A percentile compares a stretch with the other conserved stretches of the same genome.
Evolutionary conservation across 1,140 invertebrate genomes (phyloP).

Genomic region (Temnothorax nylanderi): DNA sequence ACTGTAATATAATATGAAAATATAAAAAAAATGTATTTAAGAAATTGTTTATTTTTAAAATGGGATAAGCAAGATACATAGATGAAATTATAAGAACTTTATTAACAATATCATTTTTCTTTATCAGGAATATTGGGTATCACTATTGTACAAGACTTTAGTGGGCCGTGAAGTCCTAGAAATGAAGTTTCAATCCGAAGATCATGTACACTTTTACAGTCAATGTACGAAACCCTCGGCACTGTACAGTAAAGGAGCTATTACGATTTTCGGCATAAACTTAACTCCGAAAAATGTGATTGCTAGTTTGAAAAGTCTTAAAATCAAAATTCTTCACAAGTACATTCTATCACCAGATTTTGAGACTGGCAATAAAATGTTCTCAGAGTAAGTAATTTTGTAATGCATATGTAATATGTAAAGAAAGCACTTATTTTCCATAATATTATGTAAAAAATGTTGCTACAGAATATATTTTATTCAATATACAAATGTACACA

Average conservation of each 20-base stretch:
- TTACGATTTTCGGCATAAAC: constrained; percentile 84
- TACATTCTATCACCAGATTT: constrained; percentile 80
- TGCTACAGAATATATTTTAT: not conserved
- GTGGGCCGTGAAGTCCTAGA: constrained; percentile 84
- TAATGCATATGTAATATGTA: not conserved
- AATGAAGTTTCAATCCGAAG: constrained; percentile 72
- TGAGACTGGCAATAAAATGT: constrained; percentile 77
- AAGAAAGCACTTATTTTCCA: not conserved
- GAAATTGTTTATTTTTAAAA: not conserved
- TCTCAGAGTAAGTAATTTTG: constrained; percentile 77
- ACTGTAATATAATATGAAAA: not conserved
- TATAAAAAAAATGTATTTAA: not conserved
- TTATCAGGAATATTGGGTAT: constrained; percentile 85
- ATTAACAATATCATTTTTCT: constrained; percentile 10
- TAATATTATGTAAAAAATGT: not conserved
- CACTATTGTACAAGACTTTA: constrained; percentile 84
- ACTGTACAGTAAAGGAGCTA: constrained; percentile 78
- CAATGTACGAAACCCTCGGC: constrained; percentile 83
- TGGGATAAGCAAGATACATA: not conserved
- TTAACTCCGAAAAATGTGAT: constrained; percentile 72
- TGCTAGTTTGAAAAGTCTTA: constrained; percentile 73
- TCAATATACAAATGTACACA: not conserved
- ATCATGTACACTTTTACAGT: constrained; percentile 81
- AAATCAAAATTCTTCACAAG: constrained; percentile 77
- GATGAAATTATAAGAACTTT: not conserved